Evolutionary conservation across 1,140 invertebrate species (phyloP).

Genomic region (Pseudoatta argentina): DNA sequence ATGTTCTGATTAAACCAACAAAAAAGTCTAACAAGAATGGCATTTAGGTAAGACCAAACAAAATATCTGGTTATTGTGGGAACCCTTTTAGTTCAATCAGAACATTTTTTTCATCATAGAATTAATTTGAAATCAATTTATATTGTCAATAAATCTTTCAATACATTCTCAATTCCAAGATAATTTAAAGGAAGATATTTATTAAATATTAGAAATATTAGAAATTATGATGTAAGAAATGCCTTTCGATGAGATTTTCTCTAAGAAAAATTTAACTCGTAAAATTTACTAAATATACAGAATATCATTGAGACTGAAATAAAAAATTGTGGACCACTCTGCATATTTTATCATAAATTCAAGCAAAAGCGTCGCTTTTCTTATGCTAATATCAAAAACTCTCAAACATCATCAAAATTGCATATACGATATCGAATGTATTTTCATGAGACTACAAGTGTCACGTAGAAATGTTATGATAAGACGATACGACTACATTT

Average conservation of each 20-base stretch:
- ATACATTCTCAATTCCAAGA: neutral
- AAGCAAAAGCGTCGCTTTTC: slow-evolving; percentile 7
- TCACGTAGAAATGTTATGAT: slow-evolving; percentile 24
- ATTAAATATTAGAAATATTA: neutral
- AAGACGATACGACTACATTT: slow-evolving; percentile 7
- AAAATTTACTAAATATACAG: neutral
- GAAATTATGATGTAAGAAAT: neutral
- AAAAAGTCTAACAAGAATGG: too few relatives aligned
- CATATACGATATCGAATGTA: slow-evolving; percentile 4
- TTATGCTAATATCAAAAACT: slow-evolving; percentile 25
- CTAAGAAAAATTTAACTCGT: neutral
- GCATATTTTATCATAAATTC: slow-evolving; percentile 2
- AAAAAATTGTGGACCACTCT: neutral
- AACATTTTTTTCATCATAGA: too few relatives aligned
- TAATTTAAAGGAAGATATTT: neutral
- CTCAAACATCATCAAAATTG: neutral
- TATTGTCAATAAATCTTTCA: neutral
- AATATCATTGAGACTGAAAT: slow-evolving; percentile 2
- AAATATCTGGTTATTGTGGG: too few relatives aligned
- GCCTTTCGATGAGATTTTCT: neutral
- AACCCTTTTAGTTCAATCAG: too few relatives aligned
- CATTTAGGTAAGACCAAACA: too few relatives aligned
- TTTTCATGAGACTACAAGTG: slow-evolving; percentile 25
- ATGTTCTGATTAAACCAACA: too few relatives aligned
- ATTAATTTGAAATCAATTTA: neutral